Conservation (phyloP, 2,113 vertebrate species). For the Geococcyx californianus region DNA sequence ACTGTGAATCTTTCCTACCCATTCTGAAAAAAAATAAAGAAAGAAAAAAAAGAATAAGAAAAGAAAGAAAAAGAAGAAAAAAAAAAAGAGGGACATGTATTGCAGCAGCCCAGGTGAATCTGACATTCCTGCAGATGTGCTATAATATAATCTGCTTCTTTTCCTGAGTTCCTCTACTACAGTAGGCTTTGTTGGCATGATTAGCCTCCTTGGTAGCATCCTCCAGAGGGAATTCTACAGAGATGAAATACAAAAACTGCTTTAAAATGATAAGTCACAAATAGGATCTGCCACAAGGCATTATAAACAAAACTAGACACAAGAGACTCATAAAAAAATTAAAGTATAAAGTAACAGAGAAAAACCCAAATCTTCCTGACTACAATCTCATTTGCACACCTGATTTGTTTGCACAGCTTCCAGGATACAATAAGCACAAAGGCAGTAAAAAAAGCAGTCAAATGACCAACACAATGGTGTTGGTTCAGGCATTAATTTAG, state of each 20-base stretch:
- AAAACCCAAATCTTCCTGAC: constrained; percentile 36
- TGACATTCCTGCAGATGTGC: constrained; percentile 44
- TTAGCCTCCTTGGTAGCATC: constrained; percentile 64
- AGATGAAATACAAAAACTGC: constrained; percentile 70
- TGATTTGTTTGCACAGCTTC: constrained; percentile 26
- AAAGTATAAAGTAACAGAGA: constrained; percentile 35
- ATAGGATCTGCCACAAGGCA: constrained; percentile 70
- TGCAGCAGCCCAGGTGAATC: constrained; percentile 38
- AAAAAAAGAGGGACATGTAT: neutral
- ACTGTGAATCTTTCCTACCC: neutral
- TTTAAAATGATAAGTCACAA: constrained; percentile 72
- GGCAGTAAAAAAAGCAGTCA: neutral
- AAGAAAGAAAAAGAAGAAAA: no score
- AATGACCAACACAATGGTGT: neutral
- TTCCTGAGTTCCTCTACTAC: constrained; percentile 7
- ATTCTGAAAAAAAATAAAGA: neutral
- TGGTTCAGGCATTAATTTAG: neutral
- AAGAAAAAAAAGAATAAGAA: no score
- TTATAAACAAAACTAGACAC: constrained; percentile 69
- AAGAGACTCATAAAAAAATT: constrained; percentile 67
- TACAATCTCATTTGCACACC: constrained; percentile 58
- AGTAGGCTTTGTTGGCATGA: constrained; percentile 58
- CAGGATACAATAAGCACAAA: neutral
- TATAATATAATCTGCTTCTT: constrained; percentile 48
- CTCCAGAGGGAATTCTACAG: constrained; percentile 67